Conservation (phyloP, 1,140 invertebrate species). For the Prorops nasuta region DNA sequence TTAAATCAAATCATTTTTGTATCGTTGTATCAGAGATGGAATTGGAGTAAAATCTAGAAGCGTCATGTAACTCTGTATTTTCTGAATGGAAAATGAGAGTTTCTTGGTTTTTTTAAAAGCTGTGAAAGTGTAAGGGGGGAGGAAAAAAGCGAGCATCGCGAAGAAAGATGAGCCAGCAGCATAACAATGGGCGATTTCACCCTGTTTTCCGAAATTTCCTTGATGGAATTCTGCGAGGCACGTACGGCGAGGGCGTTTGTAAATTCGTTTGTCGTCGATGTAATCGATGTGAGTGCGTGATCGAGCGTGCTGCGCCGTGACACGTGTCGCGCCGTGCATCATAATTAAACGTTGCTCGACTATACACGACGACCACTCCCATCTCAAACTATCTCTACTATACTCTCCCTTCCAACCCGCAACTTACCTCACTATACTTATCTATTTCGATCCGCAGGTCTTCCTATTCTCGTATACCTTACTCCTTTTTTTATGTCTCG, state of each 20-base stretch:
- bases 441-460: background rate
- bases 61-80: no score
- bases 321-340: constrained; percentile 29
- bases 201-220: no score
- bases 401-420: background rate
- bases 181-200: no score
- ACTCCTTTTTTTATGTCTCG: constrained; percentile 17
- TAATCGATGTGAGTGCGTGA: constrained; percentile 42
- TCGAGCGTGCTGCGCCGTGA: constrained; percentile 25
- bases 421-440: background rate
- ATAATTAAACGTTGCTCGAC: constrained; percentile 28
- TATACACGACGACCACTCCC: constrained; percentile 20
- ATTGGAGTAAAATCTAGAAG: no score
- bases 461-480: background rate
- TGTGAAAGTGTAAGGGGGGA: no score
- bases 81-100: no score
- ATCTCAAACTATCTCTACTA: background rate
- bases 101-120: no score
- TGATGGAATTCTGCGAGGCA: constrained; percentile 16
- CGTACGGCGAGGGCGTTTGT: constrained; percentile 29
- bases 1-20: no score
- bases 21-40: no score
- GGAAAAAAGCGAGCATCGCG: no score
- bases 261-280: constrained; percentile 39
- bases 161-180: no score